Evolutionary conservation across 2,888 invertebrate species (phyloP), one percentile per base, ranked within the genome.

Genomic region (Zhuqinia jingwanae): DNA sequence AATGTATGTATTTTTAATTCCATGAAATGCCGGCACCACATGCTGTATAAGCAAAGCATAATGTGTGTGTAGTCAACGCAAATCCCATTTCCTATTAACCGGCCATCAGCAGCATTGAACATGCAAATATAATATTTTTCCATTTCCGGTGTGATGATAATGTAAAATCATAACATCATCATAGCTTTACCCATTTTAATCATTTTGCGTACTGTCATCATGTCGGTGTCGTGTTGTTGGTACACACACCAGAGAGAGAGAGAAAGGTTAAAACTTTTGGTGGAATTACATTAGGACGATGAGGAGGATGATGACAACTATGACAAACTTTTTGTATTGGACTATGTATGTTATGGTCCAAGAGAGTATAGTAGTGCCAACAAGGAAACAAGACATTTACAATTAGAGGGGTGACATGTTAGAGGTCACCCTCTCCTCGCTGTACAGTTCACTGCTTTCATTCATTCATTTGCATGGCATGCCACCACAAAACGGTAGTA

Each of bases 371-470:
- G n/a, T n/a, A n/a, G 47, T 70, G 70, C 70, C 70, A 70, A 70
- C 47, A 70, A 70, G 70, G 70, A 70, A 70, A 70, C 70, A 70
- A 70, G 70, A 17, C 45, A 22, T 50, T 45, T 47, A 22, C 70
- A 70, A 70, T 70, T n/a, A 50, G 13, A n/a, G 70, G 47, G 70
- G 70, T 70, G 70, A 70, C 70, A 70, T 70, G 70, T 70, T 36
- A 70, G 45, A 70, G 70, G 70, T 70, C 70, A 70, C 65, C 27
- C 65, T 60, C 15, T 60, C 11, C 60, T 60, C 22, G 10, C 53
- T 53, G 17, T 58, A 22, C 68, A 42, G 42, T 42, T 68, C 68
- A 36, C 45, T 36, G 36, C 68, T 68, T 68, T 68, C 45, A 42
- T 68, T 65, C 36, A 30, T 60, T 63, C 63, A 63, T 36, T 30